Evolutionary conservation across 2,797 vertebrate species (phyloP), one percentile per base, ranked within the genome.

Genomic region (Lagodon rhomboides): DNA sequence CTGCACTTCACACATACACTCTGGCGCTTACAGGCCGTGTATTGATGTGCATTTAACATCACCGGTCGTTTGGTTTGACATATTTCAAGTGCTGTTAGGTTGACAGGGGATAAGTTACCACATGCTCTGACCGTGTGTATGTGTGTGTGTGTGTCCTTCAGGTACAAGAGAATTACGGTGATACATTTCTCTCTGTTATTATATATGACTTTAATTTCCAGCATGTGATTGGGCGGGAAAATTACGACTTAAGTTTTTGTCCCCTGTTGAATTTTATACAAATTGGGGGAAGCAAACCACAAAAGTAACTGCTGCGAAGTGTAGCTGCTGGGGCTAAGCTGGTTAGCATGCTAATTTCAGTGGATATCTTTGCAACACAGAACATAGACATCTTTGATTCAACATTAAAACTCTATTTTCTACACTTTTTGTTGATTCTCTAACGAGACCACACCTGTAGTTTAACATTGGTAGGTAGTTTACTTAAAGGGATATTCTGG

Each of bases 1-100:
- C 47, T 49, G 51, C 34, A 66, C 51, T 68, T 68, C 22, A 25
- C 12, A 64, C 73, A 55, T 27, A 13, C 25, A 63, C 62, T 34
- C 44, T 56, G 62, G 0, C 50, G 61, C 49, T 64, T 9, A 38
- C 27, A 63, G 16, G 56, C 23, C 5, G 17, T 50, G 46, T 69
- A 76, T 73, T 82, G 73, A 85, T 74, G 76, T 72, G 59, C 58
- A 68, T 84, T 80, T 59, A 67, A 79, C 51, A 54, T 62, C 34
- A 0, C 20, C 50, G 41, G 75, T n/a, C 43, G 27, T 59, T 55
- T 51, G 50, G 20, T 66, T 61, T 58, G 41, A 82, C 59, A 53
- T 12, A 17, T 68, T 62, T 68, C 12, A 67, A 80, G 63, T 46
- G 60, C 3, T n/a, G 50, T 56, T 64, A 34, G 44, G 71, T 15